Evolutionary conservation across 2,888 invertebrate species (phyloP), one percentile per base, ranked within the genome.

Genomic region (Lottia gigantea): DNA sequence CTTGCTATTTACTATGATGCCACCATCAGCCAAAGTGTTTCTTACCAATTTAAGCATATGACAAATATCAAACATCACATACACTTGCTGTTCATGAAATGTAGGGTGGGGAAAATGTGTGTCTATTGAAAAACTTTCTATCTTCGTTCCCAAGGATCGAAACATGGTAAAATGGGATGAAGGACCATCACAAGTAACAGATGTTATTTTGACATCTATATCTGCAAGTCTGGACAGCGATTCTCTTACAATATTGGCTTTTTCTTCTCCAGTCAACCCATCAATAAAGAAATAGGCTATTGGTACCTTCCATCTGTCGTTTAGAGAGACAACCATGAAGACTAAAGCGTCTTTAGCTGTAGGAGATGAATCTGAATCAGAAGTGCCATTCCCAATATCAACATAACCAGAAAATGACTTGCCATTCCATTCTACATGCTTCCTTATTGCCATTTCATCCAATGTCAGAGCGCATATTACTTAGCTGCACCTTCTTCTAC

Each of bases 391-490:
- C 25, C 68, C 68, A 47, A 68, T 23, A 46, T 19, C 63, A 7
- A 68, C 63, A 63, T 25, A 63, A 31, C 63, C 68, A 46, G n/a
- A 16, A n/a, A 31, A 14, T 19, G 46, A 8, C 31, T 63, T 45
- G 46, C 68, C 63, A 68, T 63, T 62, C 68, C 68, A 63, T 46
- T 68, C 46, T 16, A 63, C 26, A 26, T 68, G 68, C 19, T 68
- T 68, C 19, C 47, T 25, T 40, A 63, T 63, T 23, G 68, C 19
- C 68, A 68, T 68, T 46, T 68, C 63, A 46, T 68, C 68, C 47
- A 63, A 19, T 46, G 62, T 63, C 19, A 68, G 16, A 46, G 63
- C 63, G 40, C 16, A n/a, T 46, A 68, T 6, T 47, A 68, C 46
- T 40, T 45, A 15, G 23, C 19, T 15, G 15, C 31, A 45, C 49